phyloP scores from a whole-genome alignment of 2,797 vertebrate genomes.

The Enteromius argenteus region DNA sequence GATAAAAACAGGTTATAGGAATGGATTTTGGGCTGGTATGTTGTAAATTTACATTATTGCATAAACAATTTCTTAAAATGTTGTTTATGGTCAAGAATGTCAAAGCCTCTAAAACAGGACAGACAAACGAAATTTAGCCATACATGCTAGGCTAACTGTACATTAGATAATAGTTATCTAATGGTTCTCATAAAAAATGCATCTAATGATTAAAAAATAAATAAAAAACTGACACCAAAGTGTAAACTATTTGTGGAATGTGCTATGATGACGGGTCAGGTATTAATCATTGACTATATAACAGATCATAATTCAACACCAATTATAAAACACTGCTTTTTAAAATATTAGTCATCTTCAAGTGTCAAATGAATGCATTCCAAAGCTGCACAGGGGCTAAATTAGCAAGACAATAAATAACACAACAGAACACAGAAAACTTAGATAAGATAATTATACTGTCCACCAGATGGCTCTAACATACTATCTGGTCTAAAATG shows the following conservation, averaged over 20 bases:
- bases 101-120: not conserved
- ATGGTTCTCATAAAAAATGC: not conserved
- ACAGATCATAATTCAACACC: not conserved
- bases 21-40: not conserved
- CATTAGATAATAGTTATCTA: not conserved
- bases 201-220: not conserved
- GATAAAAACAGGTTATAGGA: not conserved
- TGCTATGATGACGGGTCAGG: not conserved
- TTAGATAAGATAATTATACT: not conserved
- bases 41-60: not conserved
- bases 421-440: not conserved
- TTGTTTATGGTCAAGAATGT: not conserved
- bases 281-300: constrained; percentile 14
- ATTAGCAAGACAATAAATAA: not conserved
- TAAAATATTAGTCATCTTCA: constrained; percentile 18
- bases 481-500: not conserved
- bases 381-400: not conserved
- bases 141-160: not conserved
- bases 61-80: not conserved
- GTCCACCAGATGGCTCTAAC: constrained; percentile 51
- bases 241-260: not conserved
- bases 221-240: not conserved
- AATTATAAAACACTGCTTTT: constrained; percentile 12
- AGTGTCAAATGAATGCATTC: constrained; percentile 5
- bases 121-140: not conserved